Base-by-base conservation (phyloP, 2,888 invertebrate species). In the Nipponacmea schrenckii region DNA sequence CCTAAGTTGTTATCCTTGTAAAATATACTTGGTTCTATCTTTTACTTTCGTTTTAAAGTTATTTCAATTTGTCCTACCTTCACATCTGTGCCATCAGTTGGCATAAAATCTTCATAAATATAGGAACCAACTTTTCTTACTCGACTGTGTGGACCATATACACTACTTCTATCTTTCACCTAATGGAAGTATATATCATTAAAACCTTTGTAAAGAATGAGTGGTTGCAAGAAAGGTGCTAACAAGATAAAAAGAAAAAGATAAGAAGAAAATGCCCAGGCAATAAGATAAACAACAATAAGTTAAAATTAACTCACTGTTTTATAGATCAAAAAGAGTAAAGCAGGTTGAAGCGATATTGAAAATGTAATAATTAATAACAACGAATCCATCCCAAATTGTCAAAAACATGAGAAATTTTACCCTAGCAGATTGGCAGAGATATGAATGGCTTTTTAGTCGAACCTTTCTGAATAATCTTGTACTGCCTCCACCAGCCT, bases 101-200 rank as follows among this genome's bases (percentile, higher is more conserved):
- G 98, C 97, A 99, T 99, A 90, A 99, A 99, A 90, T 99, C 98
- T 92, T 99, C 99, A 89, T 99, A 99, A 87, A 99, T 98, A 90
- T 96, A 99, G 15, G 97, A 98, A 64, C 99, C 99, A 67, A 96
- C 96, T 90, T 96, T 97, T 70, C 99, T 92, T 10, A 99, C 96
- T 84, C 96, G 92, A 64, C 96, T 97, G 39, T 85, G 85, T 90
- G 97, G 96, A 0, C 97, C 98, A 90, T 99, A 99, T 73, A 98
- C 97, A 90, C 98, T 98, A 90, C 98, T 98, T 71, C 98, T 93
- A 88, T 97, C 97, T 79, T 98, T 98, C 89, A 99, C 97, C 96
- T 96, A 74, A 7, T 4, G 27, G 45, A 50, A 48, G 62, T 17
- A 66, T 27, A 8, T 39, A 39, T 2, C 8, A 10, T 39, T 39